Evolutionary conservation across 2,797 vertebrate genomes (phyloP), one percentile per base, ranked within the genome.

Genomic region (Cephalopachus bancanus): DNA sequence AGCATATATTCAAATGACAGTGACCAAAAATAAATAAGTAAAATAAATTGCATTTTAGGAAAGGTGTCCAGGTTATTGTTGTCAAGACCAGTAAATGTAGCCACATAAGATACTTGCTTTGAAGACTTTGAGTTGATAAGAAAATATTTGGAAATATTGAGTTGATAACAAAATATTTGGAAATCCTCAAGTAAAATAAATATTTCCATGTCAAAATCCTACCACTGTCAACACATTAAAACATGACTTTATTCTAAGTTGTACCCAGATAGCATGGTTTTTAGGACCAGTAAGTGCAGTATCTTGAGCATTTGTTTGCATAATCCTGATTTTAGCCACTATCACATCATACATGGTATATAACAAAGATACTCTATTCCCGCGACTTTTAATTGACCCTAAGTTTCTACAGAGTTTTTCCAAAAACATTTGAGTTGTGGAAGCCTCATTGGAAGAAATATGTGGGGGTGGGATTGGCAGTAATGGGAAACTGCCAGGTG

Each of bases 361-460:
- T 69, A 80, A 76, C 17, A 53, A 72, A 49, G 14, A 65, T 1
- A 19, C 79, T 37, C 1, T 17, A 33, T 85, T 96, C 17, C 22
- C 44, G 0, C 78, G 72, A 1, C 33, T 91, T 92, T 28, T 86
- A 33, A 85, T 12, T 64, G 10, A 49, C 20, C 2, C 10, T 79
- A 26, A 60, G 72, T 79, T 92, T 95, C 44, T 95, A 22, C 11
- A 84, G 51, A 62, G 20, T 67, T 89, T 10, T 75, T 75, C 20
- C 2, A n/a, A 81, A 94, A 83, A 22, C 80, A 65, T 76, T 65
- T 83, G 11, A 79, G 44, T 6, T 90, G 44, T 59, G 11, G 4
- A 87, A 84, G 55, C 22, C 44, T 95, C 44, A 57, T 83, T 59
- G 20, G n/a, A 59, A 79, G 37, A 72, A 87, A 3, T 37, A 37